Evolutionary conservation across 2,113 vertebrate species (phyloP), one percentile per base, ranked within the genome.

Genomic region (Perognathus longimembris): DNA sequence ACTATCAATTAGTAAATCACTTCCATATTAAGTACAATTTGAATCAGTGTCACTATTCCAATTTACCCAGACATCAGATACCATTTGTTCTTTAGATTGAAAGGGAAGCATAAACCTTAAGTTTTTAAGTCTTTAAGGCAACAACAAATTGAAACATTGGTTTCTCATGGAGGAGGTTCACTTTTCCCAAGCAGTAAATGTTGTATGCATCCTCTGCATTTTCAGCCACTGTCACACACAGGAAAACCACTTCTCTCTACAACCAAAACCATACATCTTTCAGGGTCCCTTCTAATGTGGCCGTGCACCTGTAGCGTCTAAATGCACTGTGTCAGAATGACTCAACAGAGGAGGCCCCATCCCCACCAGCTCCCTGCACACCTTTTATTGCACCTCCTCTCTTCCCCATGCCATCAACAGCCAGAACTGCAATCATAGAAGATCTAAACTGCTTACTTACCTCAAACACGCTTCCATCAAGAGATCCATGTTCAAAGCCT

Each of bases 101-200:
- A 90, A 77, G 66, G 24, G 28, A 80, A 28, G 12, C 57, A 45
- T 7, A 89, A 70, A 85, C 30, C 38, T 92, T 66, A 76, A 80
- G 8, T 61, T 70, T 87, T 70, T 34, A 84, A 85, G 59, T 71
- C 79, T 83, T 95, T 67, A 57, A 88, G 24, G 32, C 32, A 84
- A 89, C 20, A 64, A 85, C 40, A 88, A 93, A 93, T 71, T 30
- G 84, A 81, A 94, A 42, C 50, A 74, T 82, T 71, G 54, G 42
- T 67, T 90, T 79, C 64, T 64, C 50, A 90, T 36, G 32, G 18
- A 90, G 78, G 38, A 94, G 91, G 28, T 88, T 74, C 69, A 36
- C 40, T 88, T 92, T 90, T 83, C 69, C 82, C 75, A 94, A 93
- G 69, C 28, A 84, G 30, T 42, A 79, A 73, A 86, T 69, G 36